phyloP scores from a whole-genome alignment of 1,140 invertebrate species.

The Wiebesia pumilae region DNA sequence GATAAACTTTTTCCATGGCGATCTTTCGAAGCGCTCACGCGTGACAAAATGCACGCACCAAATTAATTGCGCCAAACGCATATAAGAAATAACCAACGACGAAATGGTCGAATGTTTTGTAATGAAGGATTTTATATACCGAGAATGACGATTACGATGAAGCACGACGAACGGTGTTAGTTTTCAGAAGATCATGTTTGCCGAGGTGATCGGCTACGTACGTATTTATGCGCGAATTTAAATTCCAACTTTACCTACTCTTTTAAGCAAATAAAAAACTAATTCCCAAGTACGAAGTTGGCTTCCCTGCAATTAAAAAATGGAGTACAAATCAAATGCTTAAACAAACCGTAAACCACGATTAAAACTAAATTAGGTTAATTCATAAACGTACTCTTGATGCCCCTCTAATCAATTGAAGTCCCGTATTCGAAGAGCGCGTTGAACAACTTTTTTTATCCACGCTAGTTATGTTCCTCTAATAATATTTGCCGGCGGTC shows the following conservation, averaged over 20 bases:
- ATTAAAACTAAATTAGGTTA: neutral
- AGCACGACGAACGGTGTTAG: neutral
- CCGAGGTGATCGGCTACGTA: neutral
- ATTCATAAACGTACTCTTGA: neutral
- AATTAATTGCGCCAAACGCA: conserved; percentile 15
- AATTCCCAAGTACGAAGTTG: no score
- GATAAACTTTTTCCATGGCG: neutral
- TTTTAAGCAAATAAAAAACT: no score
- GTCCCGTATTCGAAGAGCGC: no score
- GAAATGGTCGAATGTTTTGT: neutral
- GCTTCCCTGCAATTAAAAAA: no score
- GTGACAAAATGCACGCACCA: conserved; percentile 6
- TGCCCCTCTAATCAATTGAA: no score
- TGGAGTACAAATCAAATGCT: no score
- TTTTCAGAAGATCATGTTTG: neutral
- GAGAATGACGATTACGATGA: neutral
- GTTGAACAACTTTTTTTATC: neutral
- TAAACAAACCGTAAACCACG: no score
- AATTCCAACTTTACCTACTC: neutral
- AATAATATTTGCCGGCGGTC: neutral
- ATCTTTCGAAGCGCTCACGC: neutral
- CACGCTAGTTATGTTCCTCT: neutral
- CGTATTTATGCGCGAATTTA: neutral
- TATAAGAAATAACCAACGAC: neutral
- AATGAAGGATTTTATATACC: neutral